Percentiles rank a stretch among this genome's conserved stretches.
Conservation (phyloP, 2,113 vertebrate species). For the Scolopax mira region DNA sequence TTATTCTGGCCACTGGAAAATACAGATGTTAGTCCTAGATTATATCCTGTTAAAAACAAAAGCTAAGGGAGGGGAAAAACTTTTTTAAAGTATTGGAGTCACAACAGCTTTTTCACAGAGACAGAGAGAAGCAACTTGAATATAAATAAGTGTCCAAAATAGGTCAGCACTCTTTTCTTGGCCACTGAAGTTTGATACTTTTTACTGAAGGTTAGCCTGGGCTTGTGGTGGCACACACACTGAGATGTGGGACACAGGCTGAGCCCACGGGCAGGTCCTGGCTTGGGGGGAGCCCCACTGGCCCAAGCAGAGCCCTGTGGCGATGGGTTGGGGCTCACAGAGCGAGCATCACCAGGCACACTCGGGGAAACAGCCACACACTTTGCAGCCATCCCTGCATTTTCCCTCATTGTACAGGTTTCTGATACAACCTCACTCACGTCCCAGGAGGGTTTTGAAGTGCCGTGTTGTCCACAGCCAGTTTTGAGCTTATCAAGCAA, state of each 20-base stretch:
- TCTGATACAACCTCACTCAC: background rate
- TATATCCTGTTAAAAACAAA: constrained; percentile 29
- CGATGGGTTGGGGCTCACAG: background rate
- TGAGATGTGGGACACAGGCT: background rate
- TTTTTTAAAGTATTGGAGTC: background rate
- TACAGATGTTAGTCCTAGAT: constrained; percentile 23
- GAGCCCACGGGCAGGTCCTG: background rate
- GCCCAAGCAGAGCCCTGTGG: background rate
- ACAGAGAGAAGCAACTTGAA: constrained; percentile 71
- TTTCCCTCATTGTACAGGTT: accelerated
- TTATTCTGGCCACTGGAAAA: constrained; percentile 20
- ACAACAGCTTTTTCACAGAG: constrained; percentile 53
- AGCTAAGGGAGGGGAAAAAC: background rate
- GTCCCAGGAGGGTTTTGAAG: background rate
- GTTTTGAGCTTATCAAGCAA: background rate
- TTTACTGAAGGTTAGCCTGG: constrained; percentile 7
- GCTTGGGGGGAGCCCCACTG: background rate
- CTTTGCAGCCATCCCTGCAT: accelerated
- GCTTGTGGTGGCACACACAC: background rate
- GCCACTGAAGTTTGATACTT: constrained; percentile 56
- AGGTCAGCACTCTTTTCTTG: constrained; percentile 73
- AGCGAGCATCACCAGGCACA: accelerated
- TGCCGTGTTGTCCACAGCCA: background rate
- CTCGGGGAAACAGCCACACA: background rate
- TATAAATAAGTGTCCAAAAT: constrained; percentile 81